Percentiles rank a stretch among this genome's conserved stretches.
These are phyloP conservation scores for Gryon sp. DNA, from an alignment of 1,140 invertebrate genomes.

Conservation along the genomic window DNA sequence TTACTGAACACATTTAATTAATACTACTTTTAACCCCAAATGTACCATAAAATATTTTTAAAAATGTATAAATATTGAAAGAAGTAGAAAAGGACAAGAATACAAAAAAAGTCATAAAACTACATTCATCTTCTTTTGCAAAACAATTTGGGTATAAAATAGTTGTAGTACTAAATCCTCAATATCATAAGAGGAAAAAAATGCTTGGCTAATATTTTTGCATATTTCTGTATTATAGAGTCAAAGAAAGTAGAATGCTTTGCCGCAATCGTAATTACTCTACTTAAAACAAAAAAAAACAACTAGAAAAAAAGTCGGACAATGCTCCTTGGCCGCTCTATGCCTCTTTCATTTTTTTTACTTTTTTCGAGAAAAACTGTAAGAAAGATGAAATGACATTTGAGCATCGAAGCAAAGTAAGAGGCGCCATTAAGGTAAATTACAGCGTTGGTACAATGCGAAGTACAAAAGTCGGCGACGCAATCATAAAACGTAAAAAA, in stretches of 20 bases:
- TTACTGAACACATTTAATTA: too few relatives aligned
- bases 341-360: conserved; percentile 15
- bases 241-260: neutral
- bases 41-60: too few relatives aligned
- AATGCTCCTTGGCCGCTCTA: neutral
- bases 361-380: conserved; percentile 29
- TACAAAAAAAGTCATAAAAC: too few relatives aligned
- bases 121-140: too few relatives aligned
- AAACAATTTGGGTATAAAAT: neutral
- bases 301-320: conserved; percentile 9
- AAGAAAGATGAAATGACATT: conserved; percentile 48
- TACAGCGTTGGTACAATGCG: conserved; percentile 58
- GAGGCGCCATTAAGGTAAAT: conserved; percentile 67
- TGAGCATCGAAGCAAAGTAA: conserved; percentile 59
- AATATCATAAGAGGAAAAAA: neutral
- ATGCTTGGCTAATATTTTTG: neutral
- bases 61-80: neutral
- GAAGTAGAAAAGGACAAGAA: neutral
- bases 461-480: conserved; percentile 59
- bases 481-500: conserved; percentile 59
- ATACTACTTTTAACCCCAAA: too few relatives aligned
- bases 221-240: too few relatives aligned
- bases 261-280: conserved; percentile 18
- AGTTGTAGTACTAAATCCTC: too few relatives aligned
- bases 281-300: conserved; percentile 9